Conservation (phyloP, 2,113 vertebrate species). For the Neoarius graeffei region DNA sequence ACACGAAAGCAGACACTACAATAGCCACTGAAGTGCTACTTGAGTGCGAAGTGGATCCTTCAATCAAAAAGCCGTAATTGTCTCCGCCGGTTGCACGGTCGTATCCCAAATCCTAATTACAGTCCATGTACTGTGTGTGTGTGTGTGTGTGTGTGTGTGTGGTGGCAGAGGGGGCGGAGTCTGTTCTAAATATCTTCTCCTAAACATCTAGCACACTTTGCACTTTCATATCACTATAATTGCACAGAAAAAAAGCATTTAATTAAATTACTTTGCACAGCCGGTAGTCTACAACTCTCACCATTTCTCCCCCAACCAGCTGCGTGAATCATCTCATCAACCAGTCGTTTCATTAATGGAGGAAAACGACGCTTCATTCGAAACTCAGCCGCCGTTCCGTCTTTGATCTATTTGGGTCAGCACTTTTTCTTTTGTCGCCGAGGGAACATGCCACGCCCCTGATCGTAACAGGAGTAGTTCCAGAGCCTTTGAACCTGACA, state of each 20-base stretch:
- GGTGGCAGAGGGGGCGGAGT: background rate
- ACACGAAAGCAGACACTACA: conserved; percentile 9
- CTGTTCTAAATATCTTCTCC: background rate
- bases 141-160: background rate
- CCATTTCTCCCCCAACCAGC: background rate
- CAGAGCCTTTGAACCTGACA: background rate
- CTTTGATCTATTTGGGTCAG: conserved; percentile 12
- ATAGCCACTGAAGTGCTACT: conserved; percentile 37
- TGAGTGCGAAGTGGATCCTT: conserved; percentile 35
- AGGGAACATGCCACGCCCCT: background rate
- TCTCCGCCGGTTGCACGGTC: background rate
- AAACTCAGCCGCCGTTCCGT: background rate
- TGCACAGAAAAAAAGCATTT: background rate
- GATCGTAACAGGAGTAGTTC: background rate
- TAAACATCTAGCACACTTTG: background rate
- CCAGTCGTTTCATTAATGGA: background rate
- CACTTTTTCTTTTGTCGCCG: background rate
- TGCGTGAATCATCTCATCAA: background rate
- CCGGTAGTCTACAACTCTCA: too few relatives aligned
- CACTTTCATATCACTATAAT: too few relatives aligned
- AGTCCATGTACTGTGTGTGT: background rate
- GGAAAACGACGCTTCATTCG: too few relatives aligned
- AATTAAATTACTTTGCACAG: background rate
- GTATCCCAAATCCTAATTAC: conserved; percentile 3
- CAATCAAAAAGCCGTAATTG: conserved; percentile 17